Evolutionary conservation across 37 sponge, comb jelly and placozoan genomes (phyloP).

Genomic region (Cladorhizidae sp.): DNA sequence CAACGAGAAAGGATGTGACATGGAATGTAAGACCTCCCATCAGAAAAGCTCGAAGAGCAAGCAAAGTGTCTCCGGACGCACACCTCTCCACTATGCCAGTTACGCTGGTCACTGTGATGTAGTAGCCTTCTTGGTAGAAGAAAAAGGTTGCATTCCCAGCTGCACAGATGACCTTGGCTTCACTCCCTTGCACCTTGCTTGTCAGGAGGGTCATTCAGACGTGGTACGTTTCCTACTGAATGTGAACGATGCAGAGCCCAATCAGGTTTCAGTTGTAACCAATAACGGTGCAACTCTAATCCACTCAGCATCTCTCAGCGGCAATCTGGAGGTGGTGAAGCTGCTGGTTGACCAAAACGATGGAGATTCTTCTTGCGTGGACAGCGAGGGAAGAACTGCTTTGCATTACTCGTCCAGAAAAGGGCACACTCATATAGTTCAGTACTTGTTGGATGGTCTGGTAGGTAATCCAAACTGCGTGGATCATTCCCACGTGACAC

Average conservation of each 20-base stretch:
- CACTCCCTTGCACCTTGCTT: constrained; percentile 44
- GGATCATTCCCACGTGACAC: constrained; percentile 20
- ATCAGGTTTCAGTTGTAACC: background rate
- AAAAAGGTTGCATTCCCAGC: constrained; percentile 16
- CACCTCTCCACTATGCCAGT: constrained; percentile 42
- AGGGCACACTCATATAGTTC: constrained; percentile 12
- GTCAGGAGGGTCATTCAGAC: constrained; percentile 36
- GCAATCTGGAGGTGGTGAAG: constrained; percentile 14
- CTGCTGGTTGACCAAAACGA: background rate
- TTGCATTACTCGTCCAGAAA: constrained; percentile 24
- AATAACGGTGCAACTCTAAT: background rate
- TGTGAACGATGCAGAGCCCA: background rate
- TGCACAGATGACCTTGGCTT: constrained; percentile 12
- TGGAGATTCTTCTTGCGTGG: background rate
- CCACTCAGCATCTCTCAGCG: constrained; percentile 22
- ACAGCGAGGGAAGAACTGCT: constrained; percentile 23
- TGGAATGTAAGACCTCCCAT: constrained; percentile 13
- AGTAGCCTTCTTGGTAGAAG: constrained; percentile 13
- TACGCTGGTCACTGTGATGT: constrained; percentile 27
- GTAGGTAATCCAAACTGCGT: background rate
- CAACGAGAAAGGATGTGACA: constrained; percentile 13
- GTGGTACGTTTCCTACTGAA: constrained; percentile 15
- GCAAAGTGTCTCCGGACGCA: background rate
- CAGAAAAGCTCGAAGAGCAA: background rate
- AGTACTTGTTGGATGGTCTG: constrained; percentile 3